These are phyloP conservation scores for Asteroscopus sphinx DNA, from an alignment of 2,888 invertebrate genomes.

Conservation along the genomic window DNA sequence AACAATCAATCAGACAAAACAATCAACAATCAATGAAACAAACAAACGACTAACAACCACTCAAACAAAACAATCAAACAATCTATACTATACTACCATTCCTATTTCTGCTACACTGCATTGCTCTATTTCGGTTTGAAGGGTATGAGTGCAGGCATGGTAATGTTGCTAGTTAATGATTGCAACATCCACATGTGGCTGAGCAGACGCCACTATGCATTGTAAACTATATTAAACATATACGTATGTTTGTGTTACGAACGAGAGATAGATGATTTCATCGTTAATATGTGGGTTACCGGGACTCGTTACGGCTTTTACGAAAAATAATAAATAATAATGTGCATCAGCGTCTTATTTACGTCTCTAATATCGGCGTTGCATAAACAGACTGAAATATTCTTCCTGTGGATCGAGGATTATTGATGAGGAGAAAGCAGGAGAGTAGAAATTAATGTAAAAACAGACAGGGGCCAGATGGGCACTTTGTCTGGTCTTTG, in stretches of 20 bases:
- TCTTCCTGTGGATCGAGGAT: slow-evolving; percentile 21
- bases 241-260: slow-evolving; percentile 17
- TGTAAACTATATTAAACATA: slow-evolving; percentile 27
- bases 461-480: slow-evolving; percentile 7
- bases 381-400: slow-evolving; percentile 40
- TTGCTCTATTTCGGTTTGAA: too few species aligned
- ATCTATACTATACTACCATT: too few species aligned
- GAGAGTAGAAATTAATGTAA: slow-evolving; percentile 6
- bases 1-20: too few species aligned
- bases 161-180: slow-evolving; percentile 39
- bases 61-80: too few species aligned
- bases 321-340: slow-evolving; percentile 52
- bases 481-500: slow-evolving; percentile 15
- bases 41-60: too few species aligned
- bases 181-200: slow-evolving; percentile 55
- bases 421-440: slow-evolving; percentile 17
- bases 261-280: slow-evolving; percentile 52
- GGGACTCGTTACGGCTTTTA: slow-evolving; percentile 52
- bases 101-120: too few species aligned
- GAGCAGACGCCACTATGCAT: slow-evolving; percentile 39
- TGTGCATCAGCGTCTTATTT: slow-evolving; percentile 42
- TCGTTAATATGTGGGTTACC: slow-evolving; percentile 59
- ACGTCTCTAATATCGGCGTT: slow-evolving; percentile 15
- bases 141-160: too few species aligned
- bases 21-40: too few species aligned